Conservation (phyloP, 2,797 vertebrate genomes). For the Setipinna tenuifilis region DNA sequence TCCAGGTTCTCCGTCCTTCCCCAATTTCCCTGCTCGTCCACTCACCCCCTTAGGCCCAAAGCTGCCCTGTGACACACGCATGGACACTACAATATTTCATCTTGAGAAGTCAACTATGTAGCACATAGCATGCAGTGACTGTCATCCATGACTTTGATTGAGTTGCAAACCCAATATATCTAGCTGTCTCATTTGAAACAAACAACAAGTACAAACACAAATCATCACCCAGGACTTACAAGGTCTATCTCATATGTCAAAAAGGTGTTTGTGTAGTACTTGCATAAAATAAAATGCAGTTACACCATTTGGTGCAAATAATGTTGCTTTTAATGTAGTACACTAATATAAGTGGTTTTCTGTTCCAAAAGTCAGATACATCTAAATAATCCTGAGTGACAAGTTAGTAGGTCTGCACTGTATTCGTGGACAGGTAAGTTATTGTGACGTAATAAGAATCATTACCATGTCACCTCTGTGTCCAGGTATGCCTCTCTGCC, state of each 20-base stretch:
- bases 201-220: neutral
- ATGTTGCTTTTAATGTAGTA: too few species aligned
- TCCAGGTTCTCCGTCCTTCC: slow-evolving; percentile 71
- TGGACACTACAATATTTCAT: slow-evolving; percentile 1
- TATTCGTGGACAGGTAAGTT: neutral
- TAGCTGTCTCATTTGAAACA: neutral
- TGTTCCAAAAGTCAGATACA: too few species aligned
- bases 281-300: too few species aligned
- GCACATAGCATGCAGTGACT: neutral
- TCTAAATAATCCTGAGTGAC: too few species aligned
- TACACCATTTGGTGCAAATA: too few species aligned
- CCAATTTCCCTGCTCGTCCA: slow-evolving; percentile 70
- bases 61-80: slow-evolving; percentile 68
- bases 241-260: too few species aligned
- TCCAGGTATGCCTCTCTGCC: slow-evolving; percentile 71
- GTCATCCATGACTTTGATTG: neutral
- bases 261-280: too few species aligned
- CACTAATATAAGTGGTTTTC: too few species aligned
- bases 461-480: slow-evolving; percentile 73
- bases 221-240: neutral
- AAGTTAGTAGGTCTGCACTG: neutral
- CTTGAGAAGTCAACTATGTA: neutral
- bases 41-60: slow-evolving; percentile 70
- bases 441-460: neutral
- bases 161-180: neutral